Percentiles rank a stretch among this genome's conserved stretches.
Conservation (phyloP, 2,797 vertebrate genomes). For the Notoglanidium macrostoma region DNA sequence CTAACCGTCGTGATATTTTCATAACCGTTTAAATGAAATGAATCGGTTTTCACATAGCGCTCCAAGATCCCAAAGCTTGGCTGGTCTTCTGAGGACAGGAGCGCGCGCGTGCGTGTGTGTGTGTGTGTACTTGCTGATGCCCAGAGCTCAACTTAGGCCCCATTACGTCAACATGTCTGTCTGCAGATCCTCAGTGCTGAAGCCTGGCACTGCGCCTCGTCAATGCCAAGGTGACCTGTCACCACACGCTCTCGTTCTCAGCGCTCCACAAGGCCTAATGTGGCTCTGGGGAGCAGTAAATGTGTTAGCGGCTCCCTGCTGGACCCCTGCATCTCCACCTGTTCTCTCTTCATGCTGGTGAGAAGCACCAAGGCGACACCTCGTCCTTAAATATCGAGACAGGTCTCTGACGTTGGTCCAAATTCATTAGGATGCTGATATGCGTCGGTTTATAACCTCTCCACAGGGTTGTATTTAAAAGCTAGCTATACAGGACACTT, state of each 20-base stretch:
- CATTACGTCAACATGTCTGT: slow-evolving; percentile 55
- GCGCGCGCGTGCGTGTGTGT: too few relatives aligned
- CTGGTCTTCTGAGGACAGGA: background rate
- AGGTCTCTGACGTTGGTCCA: background rate
- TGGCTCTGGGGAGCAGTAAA: slow-evolving; percentile 76
- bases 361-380: background rate
- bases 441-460: background rate
- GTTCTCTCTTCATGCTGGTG: slow-evolving; percentile 57
- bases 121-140: slow-evolving; percentile 43
- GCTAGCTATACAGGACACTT: background rate
- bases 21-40: background rate
- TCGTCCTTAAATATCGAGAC: slow-evolving; percentile 10
- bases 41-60: background rate
- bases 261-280: slow-evolving; percentile 59
- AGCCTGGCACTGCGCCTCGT: slow-evolving; percentile 54
- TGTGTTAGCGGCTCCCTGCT: slow-evolving; percentile 72
- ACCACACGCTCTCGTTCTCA: slow-evolving; percentile 68
- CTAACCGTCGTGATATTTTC: background rate
- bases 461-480: background rate
- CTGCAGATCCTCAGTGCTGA: slow-evolving; percentile 53
- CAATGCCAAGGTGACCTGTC: slow-evolving; percentile 77
- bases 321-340: slow-evolving; percentile 69
- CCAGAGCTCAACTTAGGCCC: slow-evolving; percentile 38
- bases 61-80: background rate
- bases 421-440: background rate